Conservation (phyloP, 1,140 invertebrate genomes). For the Bombus soroeensis region DNA sequence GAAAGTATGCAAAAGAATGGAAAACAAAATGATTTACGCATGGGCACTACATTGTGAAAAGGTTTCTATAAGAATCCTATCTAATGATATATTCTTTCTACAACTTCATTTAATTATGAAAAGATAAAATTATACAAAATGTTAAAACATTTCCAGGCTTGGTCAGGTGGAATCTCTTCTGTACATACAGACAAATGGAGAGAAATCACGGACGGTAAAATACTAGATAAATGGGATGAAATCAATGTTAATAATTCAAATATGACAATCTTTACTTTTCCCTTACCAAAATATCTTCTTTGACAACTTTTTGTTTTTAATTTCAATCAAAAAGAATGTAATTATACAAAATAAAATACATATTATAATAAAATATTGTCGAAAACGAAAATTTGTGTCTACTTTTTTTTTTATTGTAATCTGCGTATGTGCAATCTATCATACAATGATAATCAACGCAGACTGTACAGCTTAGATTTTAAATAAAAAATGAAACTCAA, state of each 20-base stretch:
- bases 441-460: too few relatives aligned
- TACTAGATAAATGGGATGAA: slow-evolving; percentile 67
- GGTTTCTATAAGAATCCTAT: slow-evolving; percentile 56
- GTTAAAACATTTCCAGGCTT: slow-evolving; percentile 65
- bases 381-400: too few relatives aligned
- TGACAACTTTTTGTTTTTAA: background rate
- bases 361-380: too few relatives aligned
- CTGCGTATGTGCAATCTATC: too few relatives aligned
- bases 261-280: slow-evolving; percentile 73
- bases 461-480: too few relatives aligned
- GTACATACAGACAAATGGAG: slow-evolving; percentile 73
- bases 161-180: slow-evolving; percentile 68
- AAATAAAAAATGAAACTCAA: background rate
- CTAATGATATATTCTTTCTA: background rate
- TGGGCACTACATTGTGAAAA: slow-evolving; percentile 77
- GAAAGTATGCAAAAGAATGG: slow-evolving; percentile 61
- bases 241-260: slow-evolving; percentile 61
- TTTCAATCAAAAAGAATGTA: background rate
- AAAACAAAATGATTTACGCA: slow-evolving; percentile 69
- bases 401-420: too few relatives aligned
- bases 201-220: slow-evolving; percentile 50
- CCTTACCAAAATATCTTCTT: slow-evolving; percentile 66
- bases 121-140: background rate
- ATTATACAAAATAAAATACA: background rate
- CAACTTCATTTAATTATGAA: background rate